Evolutionary conservation across 2,888 invertebrate species (phyloP), one percentile per base, ranked within the genome.

Genomic region (Subacronicta megacephala): DNA sequence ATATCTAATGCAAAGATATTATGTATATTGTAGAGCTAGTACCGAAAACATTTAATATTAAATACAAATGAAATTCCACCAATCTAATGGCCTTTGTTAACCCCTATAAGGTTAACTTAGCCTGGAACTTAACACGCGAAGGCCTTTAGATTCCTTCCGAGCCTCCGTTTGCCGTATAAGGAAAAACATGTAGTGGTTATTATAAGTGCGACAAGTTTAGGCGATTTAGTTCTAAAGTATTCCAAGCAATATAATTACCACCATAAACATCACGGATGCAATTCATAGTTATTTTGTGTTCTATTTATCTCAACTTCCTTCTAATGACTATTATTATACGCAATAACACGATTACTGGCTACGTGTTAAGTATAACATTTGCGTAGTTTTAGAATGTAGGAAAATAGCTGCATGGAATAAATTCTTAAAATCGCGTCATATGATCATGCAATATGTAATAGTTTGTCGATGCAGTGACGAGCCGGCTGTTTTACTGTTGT

Each of bases 211-310:
- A 17, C 38, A 44, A 52, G 38, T 62, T 72, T 59, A 75, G 51
- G 54, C 38, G 9, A 36, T 38, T 35, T n/a, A n/a, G n/a, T n/a
- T n/a, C n/a, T n/a, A 67, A 64, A 61, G 60, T 43, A 47, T 66
- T 64, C 41, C 47, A 60, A 64, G 75, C 68, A 75, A 77, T 69
- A 58, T 84, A 80, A 85, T 82, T 78, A 54, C 62, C 36, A 38
- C 74, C 63, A 75, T 76, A 78, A 77, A 75, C 57, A 77, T 73
- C 43, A 43, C 70, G 61, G 57, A 72, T 75, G 62, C 64, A 74
- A 77, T 73, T 55, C 47, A 53, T 42, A 56, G 64, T 49, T 72
- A 80, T 76, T 78, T 72, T 76, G 72, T 54, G 56, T 31, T 60
- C 57, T 51, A 69, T 68, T 68, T 80, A 75, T 62, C 52, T 63